These are phyloP conservation scores for Oryzias sinensis DNA, from an alignment of 2,797 vertebrate genomes.

Conservation along the genomic window DNA sequence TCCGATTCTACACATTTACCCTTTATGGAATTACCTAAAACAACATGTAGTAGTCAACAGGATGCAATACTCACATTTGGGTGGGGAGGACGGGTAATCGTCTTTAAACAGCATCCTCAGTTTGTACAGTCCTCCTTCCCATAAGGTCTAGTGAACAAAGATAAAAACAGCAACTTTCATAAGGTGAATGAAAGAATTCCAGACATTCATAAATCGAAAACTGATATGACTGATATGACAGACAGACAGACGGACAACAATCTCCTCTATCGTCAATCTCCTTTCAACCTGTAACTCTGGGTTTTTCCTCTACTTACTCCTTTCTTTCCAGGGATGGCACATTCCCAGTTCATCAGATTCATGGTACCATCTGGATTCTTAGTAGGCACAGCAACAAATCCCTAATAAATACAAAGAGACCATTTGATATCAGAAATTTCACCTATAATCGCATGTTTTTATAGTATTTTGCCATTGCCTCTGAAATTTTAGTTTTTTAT, in stretches of 20 bases:
- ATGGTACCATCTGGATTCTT: slow-evolving; percentile 81
- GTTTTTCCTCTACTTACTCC: slow-evolving; percentile 63
- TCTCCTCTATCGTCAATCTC: too few relatives aligned
- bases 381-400: slow-evolving; percentile 80
- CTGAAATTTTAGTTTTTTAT: too few relatives aligned
- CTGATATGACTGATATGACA: too few relatives aligned
- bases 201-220: neutral
- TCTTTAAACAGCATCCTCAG: slow-evolving; percentile 99
- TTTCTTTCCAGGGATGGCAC: slow-evolving; percentile 80
- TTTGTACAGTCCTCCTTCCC: slow-evolving; percentile 98
- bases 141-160: slow-evolving; percentile 83
- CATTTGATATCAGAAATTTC: neutral
- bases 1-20: neutral
- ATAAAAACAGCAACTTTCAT: neutral
- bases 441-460: too few relatives aligned
- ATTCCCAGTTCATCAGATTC: slow-evolving; percentile 83
- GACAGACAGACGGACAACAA: too few relatives aligned
- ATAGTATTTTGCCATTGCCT: too few relatives aligned
- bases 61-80: slow-evolving; percentile 88
- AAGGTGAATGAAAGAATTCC: neutral
- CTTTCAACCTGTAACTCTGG: neutral
- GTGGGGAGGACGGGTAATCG: slow-evolving; percentile 97
- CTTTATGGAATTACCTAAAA: neutral
- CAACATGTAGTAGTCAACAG: too few relatives aligned
- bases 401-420: slow-evolving; percentile 48